phyloP scores from a whole-genome alignment of 1,140 invertebrate species.

The Drosophila burlai region DNA sequence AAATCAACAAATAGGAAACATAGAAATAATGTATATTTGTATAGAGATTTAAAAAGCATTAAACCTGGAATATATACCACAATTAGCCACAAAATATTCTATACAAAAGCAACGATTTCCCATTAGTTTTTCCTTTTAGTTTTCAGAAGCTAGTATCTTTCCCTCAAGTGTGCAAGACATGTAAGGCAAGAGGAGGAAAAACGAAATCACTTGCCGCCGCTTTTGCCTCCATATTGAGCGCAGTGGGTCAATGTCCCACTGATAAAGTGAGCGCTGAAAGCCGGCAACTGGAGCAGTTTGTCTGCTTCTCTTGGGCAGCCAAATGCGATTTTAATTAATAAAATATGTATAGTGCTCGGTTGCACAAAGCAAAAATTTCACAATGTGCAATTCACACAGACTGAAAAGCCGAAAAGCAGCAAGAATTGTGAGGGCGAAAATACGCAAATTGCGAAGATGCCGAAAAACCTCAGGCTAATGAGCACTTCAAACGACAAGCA shows the following conservation, averaged over 20 bases:
- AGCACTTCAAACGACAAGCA: conserved; percentile 61
- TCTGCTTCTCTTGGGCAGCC: conserved; percentile 42
- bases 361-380: conserved; percentile 75
- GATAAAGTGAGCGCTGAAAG: conserved; percentile 75
- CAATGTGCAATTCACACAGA: conserved; percentile 40
- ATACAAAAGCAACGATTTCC: accelerated
- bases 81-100: not conserved
- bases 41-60: too few species aligned
- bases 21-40: too few species aligned
- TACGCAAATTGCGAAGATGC: conserved; percentile 28
- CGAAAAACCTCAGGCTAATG: conserved; percentile 63
- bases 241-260: conserved; percentile 83
- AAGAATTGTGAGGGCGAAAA: conserved; percentile 6
- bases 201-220: conserved; percentile 78
- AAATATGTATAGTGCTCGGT: conserved; percentile 75
- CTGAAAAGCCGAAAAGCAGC: not conserved
- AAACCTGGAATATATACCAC: not conserved
- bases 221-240: conserved; percentile 71
- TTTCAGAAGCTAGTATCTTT: not conserved
- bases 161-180: conserved; percentile 6
- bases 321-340: conserved; percentile 83
- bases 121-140: not conserved
- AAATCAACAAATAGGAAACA: too few species aligned
- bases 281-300: conserved; percentile 53
- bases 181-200: conserved; percentile 53